Evolutionary conservation across 2,888 invertebrate genomes (phyloP).

Genomic region (Meteorus colon): DNA sequence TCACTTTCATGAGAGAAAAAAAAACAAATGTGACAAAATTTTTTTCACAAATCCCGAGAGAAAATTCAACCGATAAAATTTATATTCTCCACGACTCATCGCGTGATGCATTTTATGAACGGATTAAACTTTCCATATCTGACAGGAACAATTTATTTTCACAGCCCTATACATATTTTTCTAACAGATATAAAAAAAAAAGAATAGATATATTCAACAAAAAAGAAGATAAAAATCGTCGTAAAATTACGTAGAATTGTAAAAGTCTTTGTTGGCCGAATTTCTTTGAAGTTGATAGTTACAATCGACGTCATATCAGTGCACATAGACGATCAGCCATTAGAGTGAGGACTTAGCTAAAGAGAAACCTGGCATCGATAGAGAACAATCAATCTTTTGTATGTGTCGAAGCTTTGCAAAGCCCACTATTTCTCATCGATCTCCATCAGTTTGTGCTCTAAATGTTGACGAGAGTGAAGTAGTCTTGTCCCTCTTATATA

Average conservation of each 20-base stretch:
- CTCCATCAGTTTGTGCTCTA: slow-evolving; percentile 8
- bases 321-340: slow-evolving; percentile 24
- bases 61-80: slow-evolving; percentile 34
- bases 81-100: slow-evolving; percentile 33
- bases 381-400: slow-evolving; percentile 48
- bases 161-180: not conserved
- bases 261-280: not conserved
- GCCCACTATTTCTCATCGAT: slow-evolving; percentile 7
- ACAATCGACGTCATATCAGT: slow-evolving; percentile 36
- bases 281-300: slow-evolving; percentile 35
- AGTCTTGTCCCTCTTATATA: not conserved
- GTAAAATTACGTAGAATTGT: not conserved
- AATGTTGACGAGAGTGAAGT: slow-evolving; percentile 34
- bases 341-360: slow-evolving; percentile 22
- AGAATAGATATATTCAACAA: not conserved
- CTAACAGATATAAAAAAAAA: not conserved
- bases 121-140: slow-evolving; percentile 35
- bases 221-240: not conserved
- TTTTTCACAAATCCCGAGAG: not conserved
- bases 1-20: not conserved
- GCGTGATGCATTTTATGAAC: slow-evolving; percentile 31
- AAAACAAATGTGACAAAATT: not conserved
- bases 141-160: slow-evolving; percentile 31
- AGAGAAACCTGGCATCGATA: slow-evolving; percentile 41
- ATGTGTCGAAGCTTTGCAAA: slow-evolving; percentile 27